phyloP scores from a whole-genome alignment of 2,113 vertebrate genomes.

The Pollachius pollachius region DNA sequence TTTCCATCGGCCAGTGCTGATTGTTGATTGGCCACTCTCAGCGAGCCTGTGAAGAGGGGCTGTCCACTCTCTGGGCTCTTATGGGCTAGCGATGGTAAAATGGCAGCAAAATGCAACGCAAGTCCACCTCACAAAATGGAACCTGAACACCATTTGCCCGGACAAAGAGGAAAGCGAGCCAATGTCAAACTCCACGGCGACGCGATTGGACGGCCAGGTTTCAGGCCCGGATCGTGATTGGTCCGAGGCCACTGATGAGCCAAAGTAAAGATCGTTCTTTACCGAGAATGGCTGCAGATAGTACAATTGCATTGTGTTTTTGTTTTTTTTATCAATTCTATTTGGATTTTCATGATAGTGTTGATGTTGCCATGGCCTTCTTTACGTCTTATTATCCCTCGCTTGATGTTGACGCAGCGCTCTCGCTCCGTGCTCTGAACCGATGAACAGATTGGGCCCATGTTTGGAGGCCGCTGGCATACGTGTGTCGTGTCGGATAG shows the following conservation, averaged over 20 bases:
- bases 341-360: conserved; percentile 38
- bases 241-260: conserved; percentile 3
- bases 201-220: conserved; percentile 22
- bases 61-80: conserved; percentile 48
- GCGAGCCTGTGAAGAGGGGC: conserved; percentile 50
- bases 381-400: conserved; percentile 64
- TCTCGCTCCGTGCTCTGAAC: conserved; percentile 42
- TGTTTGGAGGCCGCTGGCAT: conserved; percentile 60
- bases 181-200: conserved; percentile 24
- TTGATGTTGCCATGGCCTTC: conserved; percentile 44
- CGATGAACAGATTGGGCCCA: conserved; percentile 61
- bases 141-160: conserved; percentile 34
- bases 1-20: conserved; percentile 66
- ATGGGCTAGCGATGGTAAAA: conserved; percentile 43
- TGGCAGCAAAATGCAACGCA: conserved; percentile 44
- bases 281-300: not conserved
- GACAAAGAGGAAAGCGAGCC: conserved; percentile 31
- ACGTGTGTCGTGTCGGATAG: conserved; percentile 63
- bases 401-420: conserved; percentile 52
- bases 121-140: conserved; percentile 29
- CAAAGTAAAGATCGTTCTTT: conserved; percentile 3
- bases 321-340: conserved; percentile 50
- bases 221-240: conserved; percentile 25
- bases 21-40: conserved; percentile 75
- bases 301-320: conserved; percentile 38